Percentiles rank a stretch among this genome's conserved stretches.
These are phyloP conservation scores for Acleris cristana DNA, from an alignment of 2,888 invertebrate genomes.

Conservation along the genomic window DNA sequence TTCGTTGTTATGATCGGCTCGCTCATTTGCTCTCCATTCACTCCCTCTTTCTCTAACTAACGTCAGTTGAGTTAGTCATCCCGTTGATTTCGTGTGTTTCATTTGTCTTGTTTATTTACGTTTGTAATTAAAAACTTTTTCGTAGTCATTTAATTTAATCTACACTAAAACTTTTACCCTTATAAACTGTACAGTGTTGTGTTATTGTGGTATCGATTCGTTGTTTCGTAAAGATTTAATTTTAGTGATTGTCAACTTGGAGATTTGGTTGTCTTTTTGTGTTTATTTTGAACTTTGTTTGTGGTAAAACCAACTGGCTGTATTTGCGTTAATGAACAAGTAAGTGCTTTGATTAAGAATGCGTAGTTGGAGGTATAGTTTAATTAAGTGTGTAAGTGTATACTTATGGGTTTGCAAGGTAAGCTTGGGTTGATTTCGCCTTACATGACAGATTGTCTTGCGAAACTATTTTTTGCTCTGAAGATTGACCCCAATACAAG, in stretches of 20 bases:
- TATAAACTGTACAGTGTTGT: slow-evolving; percentile 25
- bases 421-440: slow-evolving; percentile 50
- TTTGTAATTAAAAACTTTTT: slow-evolving; percentile 36
- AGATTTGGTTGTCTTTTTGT: slow-evolving; percentile 53
- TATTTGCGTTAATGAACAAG: slow-evolving; percentile 11
- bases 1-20: slow-evolving; percentile 1
- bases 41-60: not conserved
- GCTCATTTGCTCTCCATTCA: not conserved
- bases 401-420: slow-evolving; percentile 25
- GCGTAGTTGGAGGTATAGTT: slow-evolving; percentile 25
- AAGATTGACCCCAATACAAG: slow-evolving; percentile 59
- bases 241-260: slow-evolving; percentile 17
- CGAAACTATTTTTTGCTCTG: slow-evolving; percentile 55
- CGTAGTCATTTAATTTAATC: slow-evolving; percentile 48
- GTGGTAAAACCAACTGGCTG: slow-evolving; percentile 28
- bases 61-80: slow-evolving; percentile 44
- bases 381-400: slow-evolving; percentile 35
- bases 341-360: slow-evolving; percentile 18
- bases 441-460: slow-evolving; percentile 57
- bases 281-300: slow-evolving; percentile 38
- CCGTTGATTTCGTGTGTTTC: slow-evolving; percentile 41
- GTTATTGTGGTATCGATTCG: slow-evolving; percentile 26
- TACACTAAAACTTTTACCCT: slow-evolving; percentile 4
- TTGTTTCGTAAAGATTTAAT: slow-evolving; percentile 10
- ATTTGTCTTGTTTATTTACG: slow-evolving; percentile 34